Evolutionary conservation across 2,797 vertebrate genomes (phyloP).

Genomic region (Platalea minor): DNA sequence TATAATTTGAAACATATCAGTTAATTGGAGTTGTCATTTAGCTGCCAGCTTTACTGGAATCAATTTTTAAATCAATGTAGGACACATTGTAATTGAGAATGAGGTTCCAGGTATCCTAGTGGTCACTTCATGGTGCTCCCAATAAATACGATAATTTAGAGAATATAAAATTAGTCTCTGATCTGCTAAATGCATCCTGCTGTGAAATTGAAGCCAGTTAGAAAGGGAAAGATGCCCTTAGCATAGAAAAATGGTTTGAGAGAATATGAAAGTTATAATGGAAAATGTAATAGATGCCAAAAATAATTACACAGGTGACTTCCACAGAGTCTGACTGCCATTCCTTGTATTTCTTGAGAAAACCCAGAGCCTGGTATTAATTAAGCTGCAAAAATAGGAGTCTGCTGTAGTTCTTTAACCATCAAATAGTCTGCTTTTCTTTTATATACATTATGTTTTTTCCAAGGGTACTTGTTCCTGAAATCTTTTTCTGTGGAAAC

Average conservation of each 20-base stretch:
- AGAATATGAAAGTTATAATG: conserved; percentile 38
- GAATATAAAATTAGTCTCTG: conserved; percentile 30
- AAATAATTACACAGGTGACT: conserved; percentile 68
- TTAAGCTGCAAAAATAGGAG: conserved; percentile 9
- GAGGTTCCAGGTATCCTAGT: conserved; percentile 13
- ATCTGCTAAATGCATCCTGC: conserved; percentile 55
- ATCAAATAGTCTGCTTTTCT: neutral
- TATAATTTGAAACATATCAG: neutral
- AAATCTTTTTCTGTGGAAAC: neutral
- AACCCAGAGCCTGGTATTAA: neutral
- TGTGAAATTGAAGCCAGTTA: conserved; percentile 54
- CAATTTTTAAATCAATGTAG: conserved; percentile 6
- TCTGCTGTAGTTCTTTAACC: neutral
- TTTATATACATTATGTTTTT: neutral
- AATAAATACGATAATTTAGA: conserved; percentile 1
- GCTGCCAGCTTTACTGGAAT: conserved; percentile 8
- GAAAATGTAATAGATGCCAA: conserved; percentile 59
- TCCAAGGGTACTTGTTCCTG: neutral
- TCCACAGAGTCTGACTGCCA: neutral
- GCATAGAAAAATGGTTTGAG: conserved; percentile 20
- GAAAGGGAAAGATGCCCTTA: conserved; percentile 43
- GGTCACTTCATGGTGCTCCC: conserved; percentile 20
- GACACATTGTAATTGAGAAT: conserved; percentile 1
- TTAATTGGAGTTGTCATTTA: conserved; percentile 34
- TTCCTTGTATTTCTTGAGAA: conserved; percentile 10